Evolutionary conservation across 2,113 vertebrate species (phyloP).

Genomic region (Callipepla californica): DNA sequence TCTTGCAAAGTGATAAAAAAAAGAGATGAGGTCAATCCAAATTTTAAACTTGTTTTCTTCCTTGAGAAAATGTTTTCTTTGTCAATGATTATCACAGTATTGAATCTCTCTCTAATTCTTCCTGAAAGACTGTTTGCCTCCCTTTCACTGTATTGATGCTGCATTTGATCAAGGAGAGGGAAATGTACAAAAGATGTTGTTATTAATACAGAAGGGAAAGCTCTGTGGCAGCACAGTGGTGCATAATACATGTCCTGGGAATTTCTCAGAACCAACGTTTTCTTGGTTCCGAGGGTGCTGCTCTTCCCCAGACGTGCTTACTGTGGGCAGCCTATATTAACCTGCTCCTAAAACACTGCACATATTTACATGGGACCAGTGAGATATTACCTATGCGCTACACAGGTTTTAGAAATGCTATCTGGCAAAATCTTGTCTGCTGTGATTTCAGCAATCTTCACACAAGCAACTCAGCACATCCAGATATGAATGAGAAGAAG

Average conservation of each 20-base stretch:
- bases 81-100: fast-evolving
- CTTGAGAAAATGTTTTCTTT: background rate
- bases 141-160: background rate
- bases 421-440: background rate
- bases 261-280: background rate
- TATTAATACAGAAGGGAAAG: background rate
- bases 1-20: fast-evolving
- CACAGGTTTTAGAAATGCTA: background rate
- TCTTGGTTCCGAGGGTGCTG: background rate
- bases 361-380: background rate
- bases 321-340: background rate
- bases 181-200: background rate
- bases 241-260: background rate
- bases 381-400: background rate
- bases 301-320: background rate
- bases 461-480: background rate
- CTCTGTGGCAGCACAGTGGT: background rate
- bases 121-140: background rate
- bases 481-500: slow-evolving; percentile 50
- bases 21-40: background rate
- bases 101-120: background rate
- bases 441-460: slow-evolving; percentile 12
- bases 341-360: background rate
- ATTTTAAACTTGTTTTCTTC: background rate
- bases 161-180: background rate